A percentile compares a stretch with the other conserved stretches of the same genome.
Evolutionary conservation across 2,888 invertebrate genomes (phyloP).

Genomic region (Pandemis heparana): DNA sequence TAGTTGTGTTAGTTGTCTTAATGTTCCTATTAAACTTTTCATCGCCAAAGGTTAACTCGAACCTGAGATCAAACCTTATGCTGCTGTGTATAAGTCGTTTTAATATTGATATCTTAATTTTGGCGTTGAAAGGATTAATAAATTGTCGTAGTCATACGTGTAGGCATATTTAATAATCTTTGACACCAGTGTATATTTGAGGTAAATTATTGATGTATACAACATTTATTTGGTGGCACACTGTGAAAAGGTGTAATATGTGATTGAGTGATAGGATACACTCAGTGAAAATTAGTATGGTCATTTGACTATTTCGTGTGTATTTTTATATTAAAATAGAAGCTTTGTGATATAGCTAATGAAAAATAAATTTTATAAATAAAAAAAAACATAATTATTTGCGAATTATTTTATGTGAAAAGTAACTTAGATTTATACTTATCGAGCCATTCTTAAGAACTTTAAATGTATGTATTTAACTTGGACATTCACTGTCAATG

Average conservation of each 20-base stretch:
- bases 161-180: conserved; percentile 33
- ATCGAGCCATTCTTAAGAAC: conserved; percentile 44
- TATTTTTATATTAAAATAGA: conserved; percentile 68
- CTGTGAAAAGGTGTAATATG: conserved; percentile 19
- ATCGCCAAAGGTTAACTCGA: neutral
- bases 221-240: conserved; percentile 30
- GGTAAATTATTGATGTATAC: conserved; percentile 23
- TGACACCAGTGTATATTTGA: conserved; percentile 36
- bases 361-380: conserved; percentile 54
- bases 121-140: conserved; percentile 3
- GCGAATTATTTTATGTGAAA: conserved; percentile 45
- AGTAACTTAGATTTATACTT: conserved; percentile 43
- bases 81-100: neutral
- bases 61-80: neutral
- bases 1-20: conserved; percentile 25
- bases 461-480: conserved; percentile 43
- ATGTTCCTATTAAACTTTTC: conserved; percentile 20
- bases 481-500: conserved; percentile 34
- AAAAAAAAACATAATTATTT: conserved; percentile 56
- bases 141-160: conserved; percentile 32
- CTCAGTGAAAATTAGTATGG: conserved; percentile 53
- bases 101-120: neutral
- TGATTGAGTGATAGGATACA: conserved; percentile 31
- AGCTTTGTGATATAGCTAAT: conserved; percentile 77
- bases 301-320: conserved; percentile 66